Conservation (phyloP, 2,888 invertebrate species). For the Ephialtes manifestator region DNA sequence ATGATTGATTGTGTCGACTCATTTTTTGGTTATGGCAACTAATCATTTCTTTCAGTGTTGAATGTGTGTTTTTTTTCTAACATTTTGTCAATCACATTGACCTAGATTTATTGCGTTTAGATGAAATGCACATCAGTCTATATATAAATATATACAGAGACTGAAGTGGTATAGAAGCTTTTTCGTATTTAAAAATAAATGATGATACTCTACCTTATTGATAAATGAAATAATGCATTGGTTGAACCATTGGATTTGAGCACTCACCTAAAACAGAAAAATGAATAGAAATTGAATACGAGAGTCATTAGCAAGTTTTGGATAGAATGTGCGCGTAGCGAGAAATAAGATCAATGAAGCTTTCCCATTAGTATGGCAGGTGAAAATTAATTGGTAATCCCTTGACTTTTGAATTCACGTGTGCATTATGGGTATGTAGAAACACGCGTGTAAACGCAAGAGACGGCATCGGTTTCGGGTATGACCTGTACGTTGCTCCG, state of each 20-base stretch:
- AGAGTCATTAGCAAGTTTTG: not conserved
- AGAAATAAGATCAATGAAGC: slow-evolving; percentile 31
- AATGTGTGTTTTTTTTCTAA: too few species aligned
- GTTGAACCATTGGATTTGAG: not conserved
- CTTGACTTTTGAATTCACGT: slow-evolving; percentile 8
- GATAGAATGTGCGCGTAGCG: not conserved
- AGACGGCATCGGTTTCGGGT: not conserved
- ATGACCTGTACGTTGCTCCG: not conserved
- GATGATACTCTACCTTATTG: slow-evolving; percentile 34
- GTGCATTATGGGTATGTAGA: slow-evolving; percentile 35
- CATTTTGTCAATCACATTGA: too few species aligned
- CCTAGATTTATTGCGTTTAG: too few species aligned
- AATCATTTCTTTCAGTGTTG: too few species aligned
- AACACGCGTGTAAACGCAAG: slow-evolving; percentile 34
- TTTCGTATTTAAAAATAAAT: not conserved
- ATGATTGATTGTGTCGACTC: too few species aligned
- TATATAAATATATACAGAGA: too few species aligned
- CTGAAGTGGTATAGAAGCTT: not conserved
- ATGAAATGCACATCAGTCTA: too few species aligned
- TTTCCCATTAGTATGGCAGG: slow-evolving; percentile 18
- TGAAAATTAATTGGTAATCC: slow-evolving; percentile 1
- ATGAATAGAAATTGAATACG: slow-evolving; percentile 21
- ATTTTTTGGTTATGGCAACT: too few species aligned
- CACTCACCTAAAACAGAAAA: slow-evolving; percentile 72
- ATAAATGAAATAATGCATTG: slow-evolving; percentile 8